Base-by-base conservation (phyloP, 1,140 invertebrate species). In the Holcopasites calliopsidis region DNA sequence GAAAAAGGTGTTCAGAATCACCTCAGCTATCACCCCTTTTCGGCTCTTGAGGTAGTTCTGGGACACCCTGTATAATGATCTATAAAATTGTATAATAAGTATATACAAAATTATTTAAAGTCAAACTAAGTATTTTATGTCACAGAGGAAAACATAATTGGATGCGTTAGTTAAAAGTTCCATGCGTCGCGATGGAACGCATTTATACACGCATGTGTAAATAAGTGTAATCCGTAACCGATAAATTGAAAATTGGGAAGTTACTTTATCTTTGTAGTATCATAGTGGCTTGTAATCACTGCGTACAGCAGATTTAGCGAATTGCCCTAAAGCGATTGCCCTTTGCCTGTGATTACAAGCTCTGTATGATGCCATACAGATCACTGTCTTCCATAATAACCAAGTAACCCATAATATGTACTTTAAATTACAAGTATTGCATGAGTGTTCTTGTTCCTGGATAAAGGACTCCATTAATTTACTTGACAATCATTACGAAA, bases 191-290 rank as follows among this genome's bases (percentile, higher is more conserved):
- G 31, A 60, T 49, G 42, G 28, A 44, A 38, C 42, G 5, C 54
- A 21, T 26, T 23, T 42, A 13, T n/a, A 58, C 38, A 38, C 18
- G 55, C 68, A 50, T 61, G 40, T 38, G 44, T 71, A 50, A 61
- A 47, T 71, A 71, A 61, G 50, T 31, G 7, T 42, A 26, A 66
- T 35, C 16, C n/a, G n/a, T n/a, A n/a, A n/a, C n/a, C 44, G 31
- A 47, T 47, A 31, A 44, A 26, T 44, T 62, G 28, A 23, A 44
- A 33, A 26, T 35, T 54, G 4, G 8, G 38, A 54, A 66, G 10
- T 28, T 54, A 28, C 21, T n/a, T 38, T 62, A 16, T 31, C 44
- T 7, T 62, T 44, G 28, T 7, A 13, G 21, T 44, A n/a, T 40
- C 21, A 13, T 40, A 23, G 16, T 42, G 26, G 23, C 35, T 42